Evolutionary conservation across 2,888 invertebrate genomes (phyloP), one percentile per base, ranked within the genome.

Genomic region (Aporophyla nigra): DNA sequence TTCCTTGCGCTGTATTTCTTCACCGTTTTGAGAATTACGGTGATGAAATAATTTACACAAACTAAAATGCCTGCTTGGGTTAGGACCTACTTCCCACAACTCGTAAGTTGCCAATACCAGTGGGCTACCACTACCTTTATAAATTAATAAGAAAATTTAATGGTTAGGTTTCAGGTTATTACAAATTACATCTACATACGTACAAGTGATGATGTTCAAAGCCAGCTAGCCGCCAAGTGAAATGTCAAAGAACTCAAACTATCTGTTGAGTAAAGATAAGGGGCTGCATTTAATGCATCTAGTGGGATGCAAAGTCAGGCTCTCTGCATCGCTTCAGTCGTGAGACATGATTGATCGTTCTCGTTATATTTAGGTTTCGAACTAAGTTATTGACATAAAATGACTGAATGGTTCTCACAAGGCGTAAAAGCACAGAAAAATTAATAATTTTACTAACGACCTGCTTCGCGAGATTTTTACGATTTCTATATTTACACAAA

Each of bases 241-340:
- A 61, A 59, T 63, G 24, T 54, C 67, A 71, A 46, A 59, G 67
- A 63, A 78, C 70, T 54, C 19, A 70, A 78, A 82, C 61, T 67
- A 81, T 78, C 74, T 83, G 83, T 59, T 62, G 49, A 68, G 19
- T 5, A 43, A 12, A 53, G 78, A 82, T 82, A 82, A 78, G 61
- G 27, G 40, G 27, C 19, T 78, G 66, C 51, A 56, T 62, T 78
- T 67, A 73, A 78, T 83, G 67, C 70, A 62, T 59, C 46, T 9
- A 43, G 33, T 10, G 49, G 24, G 43, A 82, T 78, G 78, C 81
- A 54, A 7, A 67, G 54, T 82, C 78, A 82, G 73, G 72, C 76
- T 65, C 33, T 46, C 33, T 21, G 16, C 46, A 43, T 43, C 40
- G n/a, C 58, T 4, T 16, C 24, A 54, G 33, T 62, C 69, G 21